Conservation (phyloP, 2,113 vertebrate species). For the Furnarius figulus region DNA sequence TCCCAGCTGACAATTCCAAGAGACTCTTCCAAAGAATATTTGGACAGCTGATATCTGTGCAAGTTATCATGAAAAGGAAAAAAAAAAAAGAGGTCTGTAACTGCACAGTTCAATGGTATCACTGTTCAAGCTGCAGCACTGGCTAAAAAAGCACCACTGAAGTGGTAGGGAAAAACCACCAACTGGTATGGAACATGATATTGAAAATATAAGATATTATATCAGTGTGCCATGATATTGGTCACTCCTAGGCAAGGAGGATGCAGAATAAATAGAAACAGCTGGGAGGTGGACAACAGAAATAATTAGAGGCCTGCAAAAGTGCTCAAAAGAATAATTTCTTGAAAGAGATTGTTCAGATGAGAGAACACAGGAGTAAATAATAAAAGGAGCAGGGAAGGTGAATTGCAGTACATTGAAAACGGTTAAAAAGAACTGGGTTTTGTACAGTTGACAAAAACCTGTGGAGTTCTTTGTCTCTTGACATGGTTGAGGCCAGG, state of each 20-base stretch:
- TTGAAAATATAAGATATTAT: constrained; percentile 46
- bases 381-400: constrained; percentile 50
- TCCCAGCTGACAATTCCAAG: constrained; percentile 16
- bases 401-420: constrained; percentile 62
- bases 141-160: constrained; percentile 37
- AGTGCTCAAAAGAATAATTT: constrained; percentile 55
- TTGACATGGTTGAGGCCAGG: constrained; percentile 40
- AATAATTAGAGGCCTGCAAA: constrained; percentile 43
- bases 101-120: not conserved
- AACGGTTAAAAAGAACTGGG: constrained; percentile 4
- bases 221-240: not conserved
- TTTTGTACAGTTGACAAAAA: constrained; percentile 68
- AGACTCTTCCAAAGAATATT: constrained; percentile 44
- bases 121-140: not conserved
- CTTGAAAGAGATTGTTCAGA: constrained; percentile 62
- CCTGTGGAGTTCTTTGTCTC: constrained; percentile 57
- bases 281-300: constrained; percentile 37
- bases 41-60: constrained; percentile 19
- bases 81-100: not conserved
- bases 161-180: not conserved
- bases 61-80: not conserved
- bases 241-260: not conserved
- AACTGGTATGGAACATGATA: not conserved
- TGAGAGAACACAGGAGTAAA: constrained; percentile 42
- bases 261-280: constrained; percentile 31